A percentile compares a stretch with the other conserved stretches of the same genome.
Conservation (phyloP, 2,113 vertebrate genomes). For the Procapra przewalskii region DNA sequence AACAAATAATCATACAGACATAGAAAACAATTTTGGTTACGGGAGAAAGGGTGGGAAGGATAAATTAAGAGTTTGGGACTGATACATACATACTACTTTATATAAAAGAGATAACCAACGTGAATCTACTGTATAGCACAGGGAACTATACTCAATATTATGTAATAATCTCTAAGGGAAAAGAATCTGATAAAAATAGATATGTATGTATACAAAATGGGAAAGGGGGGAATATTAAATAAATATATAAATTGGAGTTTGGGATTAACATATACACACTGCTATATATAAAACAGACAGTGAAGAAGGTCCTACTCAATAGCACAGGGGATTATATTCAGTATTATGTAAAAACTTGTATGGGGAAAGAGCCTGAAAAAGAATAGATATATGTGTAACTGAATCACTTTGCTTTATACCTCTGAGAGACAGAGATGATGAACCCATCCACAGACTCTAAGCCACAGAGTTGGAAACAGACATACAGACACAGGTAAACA, state of each 20-base stretch:
- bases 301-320: neutral
- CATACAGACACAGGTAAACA: too few species aligned
- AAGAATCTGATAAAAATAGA: neutral
- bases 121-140: neutral
- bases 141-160: neutral
- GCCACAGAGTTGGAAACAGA: too few species aligned
- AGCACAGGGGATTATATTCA: neutral
- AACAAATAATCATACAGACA: neutral
- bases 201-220: neutral
- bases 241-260: neutral
- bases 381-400: neutral
- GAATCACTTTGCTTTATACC: neutral
- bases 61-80: neutral
- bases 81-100: neutral
- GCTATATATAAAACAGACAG: neutral
- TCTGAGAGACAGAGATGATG: too few species aligned
- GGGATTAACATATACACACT: neutral
- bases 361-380: neutral
- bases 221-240: neutral
- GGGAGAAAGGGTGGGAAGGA: neutral
- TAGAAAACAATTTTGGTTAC: neutral
- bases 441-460: too few species aligned
- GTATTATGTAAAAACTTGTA: neutral
- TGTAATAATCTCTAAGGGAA: neutral
- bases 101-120: neutral